Base-by-base conservation (phyloP, 1,140 invertebrate genomes). In the Aplysia californica region DNA sequence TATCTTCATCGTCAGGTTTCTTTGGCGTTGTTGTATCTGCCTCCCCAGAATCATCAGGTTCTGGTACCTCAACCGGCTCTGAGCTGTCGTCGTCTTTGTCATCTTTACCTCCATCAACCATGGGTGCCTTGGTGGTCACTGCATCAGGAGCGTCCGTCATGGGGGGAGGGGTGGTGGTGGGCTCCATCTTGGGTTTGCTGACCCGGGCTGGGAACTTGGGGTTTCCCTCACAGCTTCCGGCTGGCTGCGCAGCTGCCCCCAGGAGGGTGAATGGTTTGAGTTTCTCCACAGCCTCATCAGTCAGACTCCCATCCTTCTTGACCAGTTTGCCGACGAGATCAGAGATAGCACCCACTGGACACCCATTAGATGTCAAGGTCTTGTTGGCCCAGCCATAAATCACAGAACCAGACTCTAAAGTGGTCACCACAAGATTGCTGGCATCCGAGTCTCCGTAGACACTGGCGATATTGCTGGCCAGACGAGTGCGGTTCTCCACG, bases 371-470 rank as follows among this genome's bases (percentile, higher is more conserved):
- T 0, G 94, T 93, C 76, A 98, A 85, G 58, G 93, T 93, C 26
- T 92, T 92, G 85, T 96, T 96, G 80, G 93, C 93, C 95, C 95
- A 97, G 3, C 93, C 93, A n/a, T 95, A 90, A 0, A 89, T 77
- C 2, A 92, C 90, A 6, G 91, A 91, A 4, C 90, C 90, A 26
- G 79, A 80, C 89, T 21, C 93, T 92, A 81, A 93, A 92, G 77
- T 92, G 18, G 92, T 91, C 23, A 97, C 91, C 21, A 93, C 92
- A 33, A 98, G 94, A 65, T 94, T 92, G 31, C 91, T 92, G 0
- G 94, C 91, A 77, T 95, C 93, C 39, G 89, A 87, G 89, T 97
- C 96, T 6, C 93, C 92, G 84, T 96, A 96, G 0, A 96, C 84
- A 35, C 92, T 91, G 0, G 93, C 92, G 21, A 81, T 86, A 76